Evolutionary conservation across 2,888 invertebrate genomes (phyloP).

Genomic region (Cerastoderma edule): DNA sequence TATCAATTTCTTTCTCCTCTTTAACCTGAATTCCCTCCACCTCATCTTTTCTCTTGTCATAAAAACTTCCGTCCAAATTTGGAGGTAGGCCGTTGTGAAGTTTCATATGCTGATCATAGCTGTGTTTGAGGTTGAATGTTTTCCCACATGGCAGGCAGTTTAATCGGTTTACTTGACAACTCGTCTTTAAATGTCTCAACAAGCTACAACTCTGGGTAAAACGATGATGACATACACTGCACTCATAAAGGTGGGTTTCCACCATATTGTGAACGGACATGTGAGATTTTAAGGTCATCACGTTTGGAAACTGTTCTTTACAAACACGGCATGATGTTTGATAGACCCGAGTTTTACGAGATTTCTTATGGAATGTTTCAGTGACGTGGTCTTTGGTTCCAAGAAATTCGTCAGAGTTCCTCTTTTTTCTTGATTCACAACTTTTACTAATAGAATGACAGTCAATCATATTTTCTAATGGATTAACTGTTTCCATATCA

Average conservation of each 20-base stretch:
- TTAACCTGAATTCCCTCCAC: slow-evolving; percentile 34
- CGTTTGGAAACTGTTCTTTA: slow-evolving; percentile 56
- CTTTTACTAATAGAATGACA: background rate
- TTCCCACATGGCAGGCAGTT: slow-evolving; percentile 57
- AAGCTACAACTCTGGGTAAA: slow-evolving; percentile 62
- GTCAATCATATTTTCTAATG: slow-evolving; percentile 10
- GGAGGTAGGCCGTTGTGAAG: slow-evolving; percentile 51
- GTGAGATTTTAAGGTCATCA: slow-evolving; percentile 55
- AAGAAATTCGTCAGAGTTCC: background rate
- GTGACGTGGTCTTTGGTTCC: slow-evolving; percentile 8
- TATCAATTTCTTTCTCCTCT: slow-evolving; percentile 55
- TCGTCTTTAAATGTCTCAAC: slow-evolving; percentile 55
- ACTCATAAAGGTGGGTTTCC: slow-evolving; percentile 59
- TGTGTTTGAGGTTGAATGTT: slow-evolving; percentile 55
- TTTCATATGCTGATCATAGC: slow-evolving; percentile 55
- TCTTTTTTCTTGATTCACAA: slow-evolving; percentile 6
- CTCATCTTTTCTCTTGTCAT: slow-evolving; percentile 47
- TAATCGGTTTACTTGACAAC: slow-evolving; percentile 54
- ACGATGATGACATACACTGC: slow-evolving; percentile 55
- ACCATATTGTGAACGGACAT: slow-evolving; percentile 58
- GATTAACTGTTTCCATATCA: background rate
- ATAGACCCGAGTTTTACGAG: slow-evolving; percentile 56
- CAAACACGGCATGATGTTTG: slow-evolving; percentile 58
- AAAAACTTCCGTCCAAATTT: slow-evolving; percentile 51
- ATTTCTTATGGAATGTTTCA: slow-evolving; percentile 38